A percentile compares a stretch with the other conserved stretches of the same genome.
Conservation (phyloP, 2,797 vertebrate species). For the Pseudotriccus pelzelni region DNA sequence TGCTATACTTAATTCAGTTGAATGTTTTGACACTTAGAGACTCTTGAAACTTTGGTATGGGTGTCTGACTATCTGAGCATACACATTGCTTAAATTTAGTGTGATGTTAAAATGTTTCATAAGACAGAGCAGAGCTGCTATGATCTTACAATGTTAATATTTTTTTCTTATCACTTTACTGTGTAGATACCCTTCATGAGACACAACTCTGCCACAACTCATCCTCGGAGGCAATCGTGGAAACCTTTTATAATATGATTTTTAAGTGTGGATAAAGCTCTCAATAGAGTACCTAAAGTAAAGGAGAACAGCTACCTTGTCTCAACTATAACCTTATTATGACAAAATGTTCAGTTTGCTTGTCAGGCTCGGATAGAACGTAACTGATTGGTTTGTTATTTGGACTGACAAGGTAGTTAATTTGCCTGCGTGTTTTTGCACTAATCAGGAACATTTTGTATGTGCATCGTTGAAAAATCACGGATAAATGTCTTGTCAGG, state of each 20-base stretch:
- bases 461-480: slow-evolving; percentile 75
- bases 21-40: neutral
- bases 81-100: slow-evolving; percentile 68
- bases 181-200: slow-evolving; percentile 84
- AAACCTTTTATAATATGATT: slow-evolving; percentile 81
- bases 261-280: slow-evolving; percentile 79
- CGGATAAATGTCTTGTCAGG: slow-evolving; percentile 77
- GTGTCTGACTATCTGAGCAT: slow-evolving; percentile 31
- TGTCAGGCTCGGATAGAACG: slow-evolving; percentile 77
- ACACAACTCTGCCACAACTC: slow-evolving; percentile 82
- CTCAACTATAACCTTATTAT: slow-evolving; percentile 73
- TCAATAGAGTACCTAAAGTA: slow-evolving; percentile 77
- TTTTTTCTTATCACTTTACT: slow-evolving; percentile 85
- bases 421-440: slow-evolving; percentile 73
- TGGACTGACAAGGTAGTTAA: slow-evolving; percentile 79
- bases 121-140: slow-evolving; percentile 75
- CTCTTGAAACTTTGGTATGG: neutral
- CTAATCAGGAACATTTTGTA: slow-evolving; percentile 76
- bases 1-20: neutral
- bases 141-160: slow-evolving; percentile 81
- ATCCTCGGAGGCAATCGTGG: slow-evolving; percentile 82
- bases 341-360: slow-evolving; percentile 74
- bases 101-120: slow-evolving; percentile 77
- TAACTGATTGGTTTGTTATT: slow-evolving; percentile 78
- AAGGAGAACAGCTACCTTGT: slow-evolving; percentile 79